These are phyloP conservation scores for Cuculus canorus DNA, from an alignment of 2,797 vertebrate genomes.

Conservation along the genomic window DNA sequence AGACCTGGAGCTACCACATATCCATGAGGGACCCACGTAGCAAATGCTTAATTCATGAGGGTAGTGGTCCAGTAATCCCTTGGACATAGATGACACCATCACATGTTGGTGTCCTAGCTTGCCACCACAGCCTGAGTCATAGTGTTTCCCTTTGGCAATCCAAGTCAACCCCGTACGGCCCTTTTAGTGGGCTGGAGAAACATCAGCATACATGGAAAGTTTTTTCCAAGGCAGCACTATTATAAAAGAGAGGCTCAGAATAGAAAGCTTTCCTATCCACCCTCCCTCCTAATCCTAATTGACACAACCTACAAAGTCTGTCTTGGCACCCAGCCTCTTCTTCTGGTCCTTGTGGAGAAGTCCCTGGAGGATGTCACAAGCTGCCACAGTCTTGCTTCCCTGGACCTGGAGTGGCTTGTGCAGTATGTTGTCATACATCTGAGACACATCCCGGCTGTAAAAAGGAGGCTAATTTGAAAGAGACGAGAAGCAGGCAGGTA, in stretches of 20 bases:
- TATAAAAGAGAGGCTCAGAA: not conserved
- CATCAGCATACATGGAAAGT: not conserved
- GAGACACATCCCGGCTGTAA: slow-evolving; percentile 90
- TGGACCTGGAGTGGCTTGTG: slow-evolving; percentile 89
- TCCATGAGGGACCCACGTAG: not conserved
- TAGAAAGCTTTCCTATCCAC: not conserved
- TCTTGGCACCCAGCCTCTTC: slow-evolving; percentile 89
- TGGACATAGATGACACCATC: not conserved
- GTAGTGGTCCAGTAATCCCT: not conserved
- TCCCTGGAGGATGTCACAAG: slow-evolving; percentile 87
- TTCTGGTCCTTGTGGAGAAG: slow-evolving; percentile 96
- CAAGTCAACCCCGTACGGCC: not conserved
- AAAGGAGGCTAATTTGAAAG: slow-evolving; percentile 88
- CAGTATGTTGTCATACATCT: slow-evolving; percentile 98
- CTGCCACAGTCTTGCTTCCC: slow-evolving; percentile 88
- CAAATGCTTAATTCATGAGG: not conserved
- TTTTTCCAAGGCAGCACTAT: not conserved
- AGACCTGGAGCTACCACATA: not conserved
- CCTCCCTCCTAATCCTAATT: not conserved
- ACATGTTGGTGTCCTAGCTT: not conserved
- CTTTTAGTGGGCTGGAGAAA: not conserved
- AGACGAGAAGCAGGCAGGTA: slow-evolving; percentile 39
- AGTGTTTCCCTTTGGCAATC: not conserved
- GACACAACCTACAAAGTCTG: slow-evolving; percentile 88
- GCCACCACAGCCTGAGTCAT: not conserved